A percentile compares a stretch with the other conserved stretches of the same genome.
These are phyloP conservation scores for Polyommatus icarus DNA, from an alignment of 2,888 invertebrate species.

Conservation along the genomic window DNA sequence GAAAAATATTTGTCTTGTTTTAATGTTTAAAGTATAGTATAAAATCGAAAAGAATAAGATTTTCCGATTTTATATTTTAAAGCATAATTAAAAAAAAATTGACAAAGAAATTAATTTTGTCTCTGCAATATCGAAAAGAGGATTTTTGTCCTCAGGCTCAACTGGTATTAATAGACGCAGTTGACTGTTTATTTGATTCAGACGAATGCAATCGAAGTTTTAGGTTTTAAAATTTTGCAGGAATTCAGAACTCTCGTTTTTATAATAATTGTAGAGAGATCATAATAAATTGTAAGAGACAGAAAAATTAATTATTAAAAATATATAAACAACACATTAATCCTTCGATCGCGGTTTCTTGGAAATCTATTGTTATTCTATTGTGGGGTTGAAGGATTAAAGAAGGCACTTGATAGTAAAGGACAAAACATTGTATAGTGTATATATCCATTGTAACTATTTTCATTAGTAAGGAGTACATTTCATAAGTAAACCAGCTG, in stretches of 20 bases:
- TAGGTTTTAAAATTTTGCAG: slow-evolving; percentile 48
- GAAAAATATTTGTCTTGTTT: neutral
- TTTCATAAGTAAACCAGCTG: no score
- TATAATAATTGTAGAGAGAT: neutral
- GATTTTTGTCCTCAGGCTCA: slow-evolving; percentile 55
- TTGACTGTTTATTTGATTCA: slow-evolving; percentile 71
- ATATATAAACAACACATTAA: neutral
- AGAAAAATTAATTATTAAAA: neutral
- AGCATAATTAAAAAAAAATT: slow-evolving; percentile 16
- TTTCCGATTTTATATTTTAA: neutral
- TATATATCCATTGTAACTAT: no score
- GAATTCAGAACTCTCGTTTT: no score
- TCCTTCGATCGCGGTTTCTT: no score
- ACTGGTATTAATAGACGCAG: slow-evolving; percentile 73
- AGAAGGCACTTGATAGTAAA: no score
- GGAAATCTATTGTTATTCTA: no score
- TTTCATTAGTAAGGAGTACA: no score
- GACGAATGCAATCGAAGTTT: slow-evolving; percentile 57
- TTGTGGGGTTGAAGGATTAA: no score
- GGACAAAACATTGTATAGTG: no score
- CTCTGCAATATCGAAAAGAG: slow-evolving; percentile 65
- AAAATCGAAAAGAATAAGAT: no score
- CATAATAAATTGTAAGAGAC: neutral
- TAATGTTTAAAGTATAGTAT: no score
- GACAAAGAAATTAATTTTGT: slow-evolving; percentile 69